phyloP scores from a whole-genome alignment of 2,113 vertebrate genomes.

The Apodemus speciosus region DNA sequence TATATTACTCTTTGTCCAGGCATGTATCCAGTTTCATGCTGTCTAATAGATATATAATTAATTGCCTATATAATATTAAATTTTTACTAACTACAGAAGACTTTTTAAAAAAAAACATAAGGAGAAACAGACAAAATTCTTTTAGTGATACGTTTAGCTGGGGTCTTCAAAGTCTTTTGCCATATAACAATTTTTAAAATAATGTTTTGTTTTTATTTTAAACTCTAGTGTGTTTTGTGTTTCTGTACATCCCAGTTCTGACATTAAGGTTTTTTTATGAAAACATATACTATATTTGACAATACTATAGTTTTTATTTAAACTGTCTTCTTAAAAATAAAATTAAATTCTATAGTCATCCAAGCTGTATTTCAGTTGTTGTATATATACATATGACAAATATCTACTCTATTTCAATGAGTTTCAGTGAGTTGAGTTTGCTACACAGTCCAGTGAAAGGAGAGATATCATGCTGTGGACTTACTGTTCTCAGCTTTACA shows the following conservation, averaged over 20 bases:
- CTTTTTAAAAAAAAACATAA: not conserved
- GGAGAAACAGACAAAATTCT: slow-evolving; percentile 28
- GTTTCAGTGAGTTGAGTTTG: not conserved
- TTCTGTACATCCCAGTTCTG: not conserved
- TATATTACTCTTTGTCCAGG: slow-evolving; percentile 91
- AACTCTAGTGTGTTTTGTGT: not conserved
- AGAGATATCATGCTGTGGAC: not conserved
- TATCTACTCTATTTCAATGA: not conserved
- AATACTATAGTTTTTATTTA: not conserved
- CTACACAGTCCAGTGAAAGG: not conserved
- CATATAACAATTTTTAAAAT: not conserved
- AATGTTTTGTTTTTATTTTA: slow-evolving; percentile 13
- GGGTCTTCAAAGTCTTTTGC: slow-evolving; percentile 11
- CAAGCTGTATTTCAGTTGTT: not conserved
- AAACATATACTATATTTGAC: not conserved
- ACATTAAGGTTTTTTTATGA: not conserved
- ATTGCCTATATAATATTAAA: not conserved
- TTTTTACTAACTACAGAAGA: slow-evolving; percentile 25
- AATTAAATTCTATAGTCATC: not conserved
- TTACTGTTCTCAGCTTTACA: not conserved
- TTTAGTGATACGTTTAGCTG: slow-evolving; percentile 31
- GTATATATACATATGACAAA: not conserved
- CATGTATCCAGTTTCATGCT: slow-evolving; percentile 79
- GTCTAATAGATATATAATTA: slow-evolving; percentile 8
- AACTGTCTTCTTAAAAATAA: not conserved